Base-by-base conservation (phyloP, 2,888 invertebrate species). In the Chaitophorus viminalis region DNA sequence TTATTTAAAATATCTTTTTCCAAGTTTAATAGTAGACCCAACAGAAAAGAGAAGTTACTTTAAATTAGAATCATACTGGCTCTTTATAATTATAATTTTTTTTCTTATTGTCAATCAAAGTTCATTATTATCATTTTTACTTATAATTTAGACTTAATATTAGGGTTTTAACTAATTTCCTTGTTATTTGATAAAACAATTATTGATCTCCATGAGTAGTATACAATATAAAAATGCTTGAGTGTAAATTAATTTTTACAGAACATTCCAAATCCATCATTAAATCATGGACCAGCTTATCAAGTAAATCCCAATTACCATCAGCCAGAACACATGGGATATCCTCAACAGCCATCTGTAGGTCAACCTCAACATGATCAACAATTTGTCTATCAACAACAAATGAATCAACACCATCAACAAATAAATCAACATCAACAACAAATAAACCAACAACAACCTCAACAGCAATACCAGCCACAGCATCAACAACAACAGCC, bases 281-380 rank as follows among this genome's bases (percentile, higher is more conserved):
- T 90, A 39, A 88, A 89, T 82, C 90, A 89, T 83, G 89, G 89
- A 72, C 90, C 90, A 33, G 74, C 89, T 78, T 90, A 90, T 46
- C 90, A 90, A 52, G 90, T 90, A 31, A 90, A 90, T 82, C 89
- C 89, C 29, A 89, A 90, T 74, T 90, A 89, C 70, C 90, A 90
- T 46, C 90, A 90, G 75, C 90, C 90, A 54, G 90, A 89, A 46
- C 90, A 90, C 85, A 79, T 89, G 52, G 88, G 88, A 74, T 89
- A 89, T 87, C 90, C 88, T 21, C 89, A 89, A 52, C 90, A 90
- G 75, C 89, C 89, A 65, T 90, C 90, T 25, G 89, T 75, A 6
- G 90, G 89, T 82, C 89, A 90, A 70, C 87, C 89, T 52, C 75
- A 78, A 77, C 88, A 89, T 25, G 89, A 89, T 14, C 78, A 89